A percentile compares a stretch with the other conserved stretches of the same genome.
These are phyloP conservation scores for Apantesis nais DNA, from an alignment of 2,888 invertebrate species.

Conservation along the genomic window DNA sequence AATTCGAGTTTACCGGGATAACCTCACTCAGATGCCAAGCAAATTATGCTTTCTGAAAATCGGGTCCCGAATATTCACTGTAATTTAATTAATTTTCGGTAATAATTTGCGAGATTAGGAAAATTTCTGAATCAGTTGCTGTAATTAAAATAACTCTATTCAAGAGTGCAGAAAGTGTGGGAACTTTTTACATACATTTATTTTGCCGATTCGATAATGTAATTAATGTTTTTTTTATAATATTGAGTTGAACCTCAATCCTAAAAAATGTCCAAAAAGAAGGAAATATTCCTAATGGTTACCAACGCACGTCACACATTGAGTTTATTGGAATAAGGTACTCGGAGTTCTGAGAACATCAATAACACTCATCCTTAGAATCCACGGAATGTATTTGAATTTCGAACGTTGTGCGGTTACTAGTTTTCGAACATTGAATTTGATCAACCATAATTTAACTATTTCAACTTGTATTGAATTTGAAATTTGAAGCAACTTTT, in stretches of 20 bases:
- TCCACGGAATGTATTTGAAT: neutral
- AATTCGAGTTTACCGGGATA: neutral
- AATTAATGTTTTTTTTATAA: no score
- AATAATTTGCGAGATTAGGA: no score
- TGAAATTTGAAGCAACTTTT: neutral
- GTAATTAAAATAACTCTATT: no score
- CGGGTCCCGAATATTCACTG: neutral
- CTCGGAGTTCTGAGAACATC: neutral
- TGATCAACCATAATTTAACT: neutral
- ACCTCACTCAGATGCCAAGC: neutral
- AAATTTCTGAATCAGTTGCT: no score
- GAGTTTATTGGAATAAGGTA: no score
- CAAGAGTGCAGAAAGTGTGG: no score
- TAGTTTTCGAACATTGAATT: neutral
- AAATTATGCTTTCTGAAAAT: neutral
- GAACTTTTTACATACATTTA: no score
- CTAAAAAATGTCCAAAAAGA: neutral
- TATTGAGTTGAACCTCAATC: no score
- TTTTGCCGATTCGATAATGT: no score
- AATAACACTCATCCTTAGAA: neutral
- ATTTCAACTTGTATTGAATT: neutral
- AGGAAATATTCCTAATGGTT: neutral
- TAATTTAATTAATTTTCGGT: neutral
- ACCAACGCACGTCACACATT: neutral
- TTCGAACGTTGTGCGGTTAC: neutral